Evolutionary conservation across 1,140 invertebrate genomes (phyloP).

Genomic region (Nixonia krombeini): DNA sequence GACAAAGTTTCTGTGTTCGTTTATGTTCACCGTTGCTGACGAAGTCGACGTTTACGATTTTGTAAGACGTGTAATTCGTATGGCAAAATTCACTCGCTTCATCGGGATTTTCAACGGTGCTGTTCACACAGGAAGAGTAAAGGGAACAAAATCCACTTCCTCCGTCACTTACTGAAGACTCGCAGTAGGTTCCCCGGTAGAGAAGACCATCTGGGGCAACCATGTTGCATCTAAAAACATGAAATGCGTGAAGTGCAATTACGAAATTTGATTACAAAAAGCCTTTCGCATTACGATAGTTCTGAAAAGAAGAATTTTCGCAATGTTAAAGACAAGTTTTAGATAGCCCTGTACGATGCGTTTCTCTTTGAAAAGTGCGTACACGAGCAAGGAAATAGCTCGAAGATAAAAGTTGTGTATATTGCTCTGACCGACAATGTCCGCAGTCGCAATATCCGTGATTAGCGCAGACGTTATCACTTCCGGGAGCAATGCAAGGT

Average conservation of each 20-base stretch:
- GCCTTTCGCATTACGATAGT: neutral
- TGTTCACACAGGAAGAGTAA: constrained; percentile 51
- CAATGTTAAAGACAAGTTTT: neutral
- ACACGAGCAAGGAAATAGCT: too few species aligned
- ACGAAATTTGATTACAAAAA: neutral
- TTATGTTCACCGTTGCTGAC: constrained; percentile 31
- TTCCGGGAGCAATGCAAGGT: constrained; percentile 52
- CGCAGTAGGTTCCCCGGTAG: constrained; percentile 54
- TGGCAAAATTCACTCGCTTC: constrained; percentile 36
- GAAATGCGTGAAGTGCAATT: too few species aligned
- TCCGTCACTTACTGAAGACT: constrained; percentile 46
- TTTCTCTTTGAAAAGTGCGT: too few species aligned
- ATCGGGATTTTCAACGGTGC: constrained; percentile 41
- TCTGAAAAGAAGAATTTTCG: too few species aligned
- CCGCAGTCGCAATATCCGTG: constrained; percentile 57
- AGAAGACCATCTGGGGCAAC: constrained; percentile 37
- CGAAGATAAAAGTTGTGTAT: neutral
- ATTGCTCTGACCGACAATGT: constrained; percentile 47
- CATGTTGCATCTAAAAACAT: constrained; percentile 45
- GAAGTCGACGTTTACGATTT: constrained; percentile 22
- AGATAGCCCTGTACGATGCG: neutral
- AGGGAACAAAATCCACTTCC: constrained; percentile 46
- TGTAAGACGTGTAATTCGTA: constrained; percentile 29
- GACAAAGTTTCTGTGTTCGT: neutral
- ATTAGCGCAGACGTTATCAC: constrained; percentile 43